Evolutionary conservation across 2,113 vertebrate species (phyloP), one percentile per base, ranked within the genome.

Genomic region (Ptychochromis oligacanthus): DNA sequence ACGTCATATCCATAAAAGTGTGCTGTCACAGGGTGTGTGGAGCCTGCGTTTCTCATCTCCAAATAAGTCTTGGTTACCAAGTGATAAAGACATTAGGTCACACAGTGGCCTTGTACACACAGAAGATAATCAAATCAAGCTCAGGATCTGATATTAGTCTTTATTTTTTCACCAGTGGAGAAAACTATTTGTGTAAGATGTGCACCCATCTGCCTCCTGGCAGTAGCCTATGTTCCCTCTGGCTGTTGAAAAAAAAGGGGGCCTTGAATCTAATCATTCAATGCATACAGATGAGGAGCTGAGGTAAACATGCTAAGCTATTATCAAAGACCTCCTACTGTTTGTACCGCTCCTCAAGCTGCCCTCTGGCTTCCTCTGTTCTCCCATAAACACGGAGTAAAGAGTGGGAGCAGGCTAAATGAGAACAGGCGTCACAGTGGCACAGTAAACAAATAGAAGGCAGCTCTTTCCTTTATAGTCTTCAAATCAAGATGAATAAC

Each of bases 11-110:
- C 17, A 80, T 72, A 75, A 84, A 88, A 36, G 13, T 60, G n/a
- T 38, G 31, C 13, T n/a, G 67, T 84, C 46, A 74, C 4, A 31
- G 65, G 75, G 83, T 36, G 75, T 83, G 31, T 78, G 64, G 26
- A 61, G 72, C 8, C 36, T 82, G 65, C 46, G 28, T 62, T 77
- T 84, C 52, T 90, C 55, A 87, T 88, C 54, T 75, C 28, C 77
- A 56, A 84, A 81, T 91, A 65, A 72, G 22, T 83, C 81, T 76
- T 2, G 61, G 87, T 93, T 86, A 88, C 86, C 52, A 85, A 67
- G 86, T 28, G 65, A 93, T 90, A 87, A 92, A 76, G 28, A 52
- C 57, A 24, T 90, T 67, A 84, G 60, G 65, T 86, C 82, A 83
- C 43, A 62, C 40, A 58, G 31, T 5, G 24, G 24, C 49, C 43